Conservation (phyloP, 2,797 vertebrate genomes). For the Amphiprion clarkii region DNA sequence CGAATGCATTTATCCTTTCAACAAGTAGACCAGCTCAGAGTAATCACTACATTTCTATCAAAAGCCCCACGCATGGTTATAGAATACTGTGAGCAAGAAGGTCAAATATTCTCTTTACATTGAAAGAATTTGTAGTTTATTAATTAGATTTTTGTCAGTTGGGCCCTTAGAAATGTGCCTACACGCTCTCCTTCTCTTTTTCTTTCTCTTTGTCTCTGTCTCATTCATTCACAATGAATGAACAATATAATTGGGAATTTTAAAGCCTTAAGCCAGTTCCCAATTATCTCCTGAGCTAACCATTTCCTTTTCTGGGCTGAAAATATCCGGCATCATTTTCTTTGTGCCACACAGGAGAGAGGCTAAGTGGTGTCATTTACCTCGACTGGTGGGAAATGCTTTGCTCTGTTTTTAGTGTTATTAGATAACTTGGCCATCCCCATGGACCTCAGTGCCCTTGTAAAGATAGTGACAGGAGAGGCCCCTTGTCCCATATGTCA, state of each 20-base stretch:
- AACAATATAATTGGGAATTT: constrained; percentile 47
- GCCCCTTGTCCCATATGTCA: constrained; percentile 29
- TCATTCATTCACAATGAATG: constrained; percentile 62
- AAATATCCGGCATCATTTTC: constrained; percentile 37
- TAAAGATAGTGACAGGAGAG: constrained; percentile 40
- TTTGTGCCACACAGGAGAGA: constrained; percentile 30
- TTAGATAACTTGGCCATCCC: constrained; percentile 57
- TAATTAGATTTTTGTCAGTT: no score
- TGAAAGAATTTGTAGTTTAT: not conserved
- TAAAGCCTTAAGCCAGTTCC: constrained; percentile 24
- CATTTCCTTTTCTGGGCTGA: constrained; percentile 48
- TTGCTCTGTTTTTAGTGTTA: constrained; percentile 62
- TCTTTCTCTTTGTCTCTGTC: constrained; percentile 7
- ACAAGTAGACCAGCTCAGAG: no score
- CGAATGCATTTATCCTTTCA: no score
- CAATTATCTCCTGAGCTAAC: constrained; percentile 28
- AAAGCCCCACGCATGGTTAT: not conserved
- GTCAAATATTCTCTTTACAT: not conserved
- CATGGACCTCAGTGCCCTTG: constrained; percentile 23
- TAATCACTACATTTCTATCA: no score
- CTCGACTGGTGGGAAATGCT: constrained; percentile 62
- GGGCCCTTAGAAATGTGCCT: no score
- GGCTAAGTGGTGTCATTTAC: constrained; percentile 64
- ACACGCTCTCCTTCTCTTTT: no score
- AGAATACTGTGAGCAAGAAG: not conserved